Evolutionary conservation across 2,888 invertebrate species (phyloP).

Genomic region (Amphiduros pacificus): DNA sequence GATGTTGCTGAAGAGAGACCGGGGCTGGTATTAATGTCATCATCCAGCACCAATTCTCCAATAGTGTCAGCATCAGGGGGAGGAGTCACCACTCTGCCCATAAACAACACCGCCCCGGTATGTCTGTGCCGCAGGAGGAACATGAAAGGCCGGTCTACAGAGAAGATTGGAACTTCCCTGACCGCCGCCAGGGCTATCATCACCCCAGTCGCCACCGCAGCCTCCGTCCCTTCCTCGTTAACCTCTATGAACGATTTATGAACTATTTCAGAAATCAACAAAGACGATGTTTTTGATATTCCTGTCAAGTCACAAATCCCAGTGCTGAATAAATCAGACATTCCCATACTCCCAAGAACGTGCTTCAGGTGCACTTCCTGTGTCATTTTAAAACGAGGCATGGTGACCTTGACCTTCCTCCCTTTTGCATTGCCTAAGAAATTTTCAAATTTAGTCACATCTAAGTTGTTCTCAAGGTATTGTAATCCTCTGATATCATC

Average conservation of each 20-base stretch:
- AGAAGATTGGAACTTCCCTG: background rate
- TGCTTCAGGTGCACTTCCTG: background rate
- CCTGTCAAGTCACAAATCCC: background rate
- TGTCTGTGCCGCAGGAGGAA: background rate
- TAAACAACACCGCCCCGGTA: background rate
- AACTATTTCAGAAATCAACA: background rate
- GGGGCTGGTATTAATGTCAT: background rate
- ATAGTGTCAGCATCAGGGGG: too few relatives aligned
- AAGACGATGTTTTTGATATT: background rate
- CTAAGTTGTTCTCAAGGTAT: slow-evolving; percentile 15
- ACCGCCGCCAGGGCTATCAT: background rate
- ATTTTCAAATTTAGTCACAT: background rate
- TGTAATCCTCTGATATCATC: slow-evolving; percentile 35
- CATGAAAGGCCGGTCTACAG: background rate
- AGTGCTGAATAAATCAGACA: background rate
- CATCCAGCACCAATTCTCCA: background rate
- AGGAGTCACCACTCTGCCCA: background rate
- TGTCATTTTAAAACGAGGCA: background rate
- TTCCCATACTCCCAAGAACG: background rate
- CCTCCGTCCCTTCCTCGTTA: background rate
- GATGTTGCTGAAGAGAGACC: too few relatives aligned
- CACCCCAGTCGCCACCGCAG: background rate
- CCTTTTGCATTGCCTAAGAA: background rate
- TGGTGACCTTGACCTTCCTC: too few relatives aligned
- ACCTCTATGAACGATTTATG: background rate